A percentile compares a stretch with the other conserved stretches of the same genome.
Evolutionary conservation across 2,888 invertebrate genomes (phyloP).

Genomic region (Caenorhabditis parvicauda): DNA sequence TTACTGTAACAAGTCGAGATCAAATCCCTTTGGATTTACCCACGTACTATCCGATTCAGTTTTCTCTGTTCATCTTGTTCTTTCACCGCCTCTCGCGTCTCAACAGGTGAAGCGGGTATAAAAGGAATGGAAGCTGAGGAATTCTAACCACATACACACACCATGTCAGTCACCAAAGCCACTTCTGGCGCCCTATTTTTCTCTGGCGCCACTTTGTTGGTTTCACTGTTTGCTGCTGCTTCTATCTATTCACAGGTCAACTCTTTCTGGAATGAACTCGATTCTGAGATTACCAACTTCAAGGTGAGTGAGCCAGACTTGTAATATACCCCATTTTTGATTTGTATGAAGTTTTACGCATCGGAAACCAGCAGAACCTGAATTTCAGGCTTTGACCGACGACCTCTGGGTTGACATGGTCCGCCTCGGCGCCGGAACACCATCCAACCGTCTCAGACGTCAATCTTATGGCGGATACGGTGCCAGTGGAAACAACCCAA

Average conservation of each 20-base stretch:
- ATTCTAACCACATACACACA: neutral
- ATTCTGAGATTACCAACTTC: constrained; percentile 57
- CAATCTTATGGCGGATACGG: constrained; percentile 58
- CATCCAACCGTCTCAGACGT: constrained; percentile 56
- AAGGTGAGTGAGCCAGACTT: too few relatives aligned
- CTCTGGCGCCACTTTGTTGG: constrained; percentile 50
- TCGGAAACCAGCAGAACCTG: neutral
- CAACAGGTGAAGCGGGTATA: too few relatives aligned
- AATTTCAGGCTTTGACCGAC: constrained; percentile 38
- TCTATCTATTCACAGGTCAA: constrained; percentile 53
- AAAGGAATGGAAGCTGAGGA: too few relatives aligned
- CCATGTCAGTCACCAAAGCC: constrained; percentile 53
- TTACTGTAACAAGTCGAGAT: too few relatives aligned
- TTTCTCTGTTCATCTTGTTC: too few relatives aligned
- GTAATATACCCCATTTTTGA: too few relatives aligned
- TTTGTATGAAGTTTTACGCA: too few relatives aligned
- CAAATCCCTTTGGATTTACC: too few relatives aligned
- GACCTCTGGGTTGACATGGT: constrained; percentile 61
- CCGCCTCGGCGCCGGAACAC: constrained; percentile 56
- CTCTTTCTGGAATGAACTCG: constrained; percentile 57
- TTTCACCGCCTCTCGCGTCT: too few relatives aligned
- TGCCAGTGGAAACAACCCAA: constrained; percentile 32
- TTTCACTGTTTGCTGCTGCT: constrained; percentile 49
- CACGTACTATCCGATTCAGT: too few relatives aligned
- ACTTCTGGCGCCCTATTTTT: constrained; percentile 56